Conservation (phyloP, 2,797 vertebrate genomes). For the Syngnathus acus region DNA sequence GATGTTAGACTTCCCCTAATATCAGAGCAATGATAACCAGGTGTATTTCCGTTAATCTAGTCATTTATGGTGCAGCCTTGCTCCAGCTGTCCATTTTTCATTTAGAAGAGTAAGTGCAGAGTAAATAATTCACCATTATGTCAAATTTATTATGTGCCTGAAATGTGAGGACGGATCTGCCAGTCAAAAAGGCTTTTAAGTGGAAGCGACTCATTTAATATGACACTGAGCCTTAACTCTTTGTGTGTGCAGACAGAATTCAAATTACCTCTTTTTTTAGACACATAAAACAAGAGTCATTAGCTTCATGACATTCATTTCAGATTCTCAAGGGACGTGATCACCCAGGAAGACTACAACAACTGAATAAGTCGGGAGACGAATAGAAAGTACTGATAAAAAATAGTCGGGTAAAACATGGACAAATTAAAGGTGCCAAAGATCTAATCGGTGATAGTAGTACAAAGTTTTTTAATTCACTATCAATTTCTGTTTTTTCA, state of each 20-base stretch:
- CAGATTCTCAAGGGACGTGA: not conserved
- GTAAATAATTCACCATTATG: constrained; percentile 15
- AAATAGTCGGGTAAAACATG: not conserved
- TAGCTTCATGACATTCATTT: constrained; percentile 6
- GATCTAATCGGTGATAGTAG: not conserved
- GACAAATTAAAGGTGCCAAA: not conserved
- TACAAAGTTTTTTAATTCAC: not conserved
- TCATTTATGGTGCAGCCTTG: constrained; percentile 4
- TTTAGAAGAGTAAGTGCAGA: not conserved
- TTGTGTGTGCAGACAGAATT: not conserved
- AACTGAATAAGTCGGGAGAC: not conserved
- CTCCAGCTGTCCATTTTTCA: not conserved
- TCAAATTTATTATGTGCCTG: constrained; percentile 1
- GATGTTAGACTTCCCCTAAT: constrained; percentile 22
- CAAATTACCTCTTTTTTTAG: constrained; percentile 1
- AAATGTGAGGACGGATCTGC: constrained; percentile 2
- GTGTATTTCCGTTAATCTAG: constrained; percentile 20
- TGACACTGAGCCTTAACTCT: constrained; percentile 1
- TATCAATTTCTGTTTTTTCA: not conserved
- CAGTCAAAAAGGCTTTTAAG: constrained; percentile 4
- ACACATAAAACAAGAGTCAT: constrained; percentile 7
- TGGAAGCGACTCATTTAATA: constrained; percentile 4
- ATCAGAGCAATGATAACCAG: constrained; percentile 14
- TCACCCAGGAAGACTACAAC: not conserved
- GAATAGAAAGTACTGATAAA: not conserved